Base-by-base conservation (phyloP, 92 coral and sea anemone genomes). In the Ricordea florida region DNA sequence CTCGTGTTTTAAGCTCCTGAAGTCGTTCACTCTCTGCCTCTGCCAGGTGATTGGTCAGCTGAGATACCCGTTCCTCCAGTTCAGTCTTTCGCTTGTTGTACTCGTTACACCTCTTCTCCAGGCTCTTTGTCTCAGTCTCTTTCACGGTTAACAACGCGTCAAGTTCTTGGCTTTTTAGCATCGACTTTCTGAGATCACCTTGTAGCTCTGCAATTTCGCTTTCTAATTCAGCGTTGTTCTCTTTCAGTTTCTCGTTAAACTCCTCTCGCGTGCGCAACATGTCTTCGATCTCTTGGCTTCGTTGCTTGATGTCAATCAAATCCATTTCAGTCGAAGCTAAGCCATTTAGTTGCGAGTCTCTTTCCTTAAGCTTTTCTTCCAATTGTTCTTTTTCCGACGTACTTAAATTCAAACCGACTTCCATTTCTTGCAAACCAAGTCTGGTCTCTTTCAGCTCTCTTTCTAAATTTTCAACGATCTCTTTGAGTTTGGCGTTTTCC, bases 291-390 rank as follows among this genome's bases (percentile, higher is more conserved):
- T 91, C 97, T 29, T 75, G 93, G 30, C 89, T 91, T 36, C 87
- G 87, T 20, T 64, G 21, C 85, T 79, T 86, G 49, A 91, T 84
- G n/a, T 79, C 88, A 7, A 82, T 70, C 6, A 91, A 85, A 42
- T 91, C 97, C 1, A 71, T 53, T 34, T 91, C 90, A 0, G 93
- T 83, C 29, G 97, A 83, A 6, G 97, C 97, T 71, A 91, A 40
- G 26, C 89, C 97, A 48, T 51, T 71, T 20, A 89, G 53, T 55
- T 83, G 72, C 5, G 77, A 46, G 31, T 82, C 84, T 43, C 84
- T 74, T 23, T 87, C 92, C 45, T 68, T 67, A 46, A 91, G 79
- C 30, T 74, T 87, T 58, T 87, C 93, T 18, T 88, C 65, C 2
- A 91, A 69, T 10, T 82, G 79, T 6, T 70, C 87, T 33, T 87